Evolutionary conservation across 30 jellyfish, hydroid and myxozoan species (phyloP).

Genomic region (Morbakka virulenta): DNA sequence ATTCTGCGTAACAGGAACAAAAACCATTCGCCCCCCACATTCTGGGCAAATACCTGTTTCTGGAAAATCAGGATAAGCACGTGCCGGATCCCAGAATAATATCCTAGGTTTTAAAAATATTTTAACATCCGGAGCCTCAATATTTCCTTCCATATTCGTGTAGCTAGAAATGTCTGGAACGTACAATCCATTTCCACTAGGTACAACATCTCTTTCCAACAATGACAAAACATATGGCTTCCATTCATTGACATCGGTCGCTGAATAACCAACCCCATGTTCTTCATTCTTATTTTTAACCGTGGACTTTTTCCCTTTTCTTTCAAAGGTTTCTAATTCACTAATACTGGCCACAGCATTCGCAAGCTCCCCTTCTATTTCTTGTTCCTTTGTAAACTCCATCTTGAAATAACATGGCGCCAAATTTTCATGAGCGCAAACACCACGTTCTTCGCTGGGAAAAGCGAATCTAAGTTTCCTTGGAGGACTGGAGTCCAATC

Average conservation of each 20-base stretch:
- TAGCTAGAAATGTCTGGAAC: constrained; percentile 35
- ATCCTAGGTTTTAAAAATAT: constrained; percentile 81
- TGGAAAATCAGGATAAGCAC: constrained; percentile 48
- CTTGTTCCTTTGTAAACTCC: not conserved
- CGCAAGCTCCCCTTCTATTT: not conserved
- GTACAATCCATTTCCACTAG: constrained; percentile 1
- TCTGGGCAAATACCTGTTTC: constrained; percentile 57
- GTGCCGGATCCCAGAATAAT: constrained; percentile 86
- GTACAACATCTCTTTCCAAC: constrained; percentile 69
- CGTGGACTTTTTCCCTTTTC: too few relatives aligned
- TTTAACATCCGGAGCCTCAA: constrained; percentile 62
- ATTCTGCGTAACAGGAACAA: constrained; percentile 75
- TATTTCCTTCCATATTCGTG: constrained; percentile 14
- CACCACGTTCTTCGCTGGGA: not conserved
- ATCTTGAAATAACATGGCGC: not conserved
- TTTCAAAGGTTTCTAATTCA: not conserved
- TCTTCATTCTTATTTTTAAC: not conserved
- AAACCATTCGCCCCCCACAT: constrained; percentile 53
- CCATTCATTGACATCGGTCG: constrained; percentile 68
- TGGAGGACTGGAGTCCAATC: too few relatives aligned
- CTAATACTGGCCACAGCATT: not conserved
- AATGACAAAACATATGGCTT: constrained; percentile 71
- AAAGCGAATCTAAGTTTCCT: too few relatives aligned
- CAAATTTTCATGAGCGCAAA: not conserved
- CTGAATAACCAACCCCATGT: not conserved